Percentiles rank a stretch among this genome's conserved stretches.
These are phyloP conservation scores for Caerostris extrusa DNA, from an alignment of 1,140 invertebrate genomes.

Conservation along the genomic window DNA sequence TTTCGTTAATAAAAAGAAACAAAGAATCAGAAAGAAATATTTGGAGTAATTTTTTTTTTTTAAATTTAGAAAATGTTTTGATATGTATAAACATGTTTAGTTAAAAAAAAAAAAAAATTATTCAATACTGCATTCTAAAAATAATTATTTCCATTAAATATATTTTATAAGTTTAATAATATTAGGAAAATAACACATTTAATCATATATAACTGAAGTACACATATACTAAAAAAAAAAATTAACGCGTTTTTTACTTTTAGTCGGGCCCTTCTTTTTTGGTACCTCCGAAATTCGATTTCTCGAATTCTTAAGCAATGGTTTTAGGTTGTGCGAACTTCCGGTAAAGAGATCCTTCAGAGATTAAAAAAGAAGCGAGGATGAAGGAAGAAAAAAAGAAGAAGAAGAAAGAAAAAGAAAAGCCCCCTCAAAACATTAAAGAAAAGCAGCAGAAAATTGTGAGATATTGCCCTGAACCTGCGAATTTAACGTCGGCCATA, in stretches of 20 bases:
- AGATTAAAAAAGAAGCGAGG: slow-evolving; percentile 22
- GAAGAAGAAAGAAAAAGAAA: background rate
- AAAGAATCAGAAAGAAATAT: too few relatives aligned
- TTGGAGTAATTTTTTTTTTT: too few relatives aligned
- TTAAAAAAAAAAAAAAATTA: too few relatives aligned
- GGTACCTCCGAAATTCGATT: slow-evolving; percentile 59
- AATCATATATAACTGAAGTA: too few relatives aligned
- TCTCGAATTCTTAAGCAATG: slow-evolving; percentile 53
- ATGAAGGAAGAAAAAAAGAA: background rate
- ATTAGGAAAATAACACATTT: too few relatives aligned
- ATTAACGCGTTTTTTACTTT: background rate
- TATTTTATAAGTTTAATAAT: too few relatives aligned
- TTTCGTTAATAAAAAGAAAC: too few relatives aligned
- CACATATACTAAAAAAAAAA: background rate
- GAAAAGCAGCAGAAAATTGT: background rate
- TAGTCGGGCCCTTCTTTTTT: background rate
- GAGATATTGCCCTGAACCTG: slow-evolving; percentile 43
- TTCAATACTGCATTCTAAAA: too few relatives aligned
- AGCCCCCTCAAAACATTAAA: background rate
- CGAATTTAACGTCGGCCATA: background rate
- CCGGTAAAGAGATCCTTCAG: slow-evolving; percentile 20
- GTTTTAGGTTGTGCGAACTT: slow-evolving; percentile 57
- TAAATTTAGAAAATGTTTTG: too few relatives aligned
- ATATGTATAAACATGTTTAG: too few relatives aligned
- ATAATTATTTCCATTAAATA: too few relatives aligned